Evolutionary conservation across 1,140 invertebrate genomes (phyloP), one percentile per base, ranked within the genome.

Genomic region (Colletes gigas): DNA sequence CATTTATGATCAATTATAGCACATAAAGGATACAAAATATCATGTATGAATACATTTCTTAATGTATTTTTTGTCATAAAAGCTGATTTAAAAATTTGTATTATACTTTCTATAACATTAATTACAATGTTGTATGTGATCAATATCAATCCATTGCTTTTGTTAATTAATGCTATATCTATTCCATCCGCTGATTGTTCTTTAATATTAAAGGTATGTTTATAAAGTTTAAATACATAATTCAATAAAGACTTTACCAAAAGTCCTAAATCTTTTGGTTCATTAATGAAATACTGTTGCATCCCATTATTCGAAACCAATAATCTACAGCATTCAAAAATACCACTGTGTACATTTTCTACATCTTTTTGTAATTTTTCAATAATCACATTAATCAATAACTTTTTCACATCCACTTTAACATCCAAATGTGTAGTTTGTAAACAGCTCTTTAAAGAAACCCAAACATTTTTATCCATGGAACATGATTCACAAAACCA

Each of bases 11-110:
- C 75, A 55, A 86, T 73, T 17, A 87, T 70, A 66, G 7, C 14
- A 39, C 89, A 90, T 4, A 90, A 30, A 10, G 88, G 83, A 86
- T 87, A 89, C 69, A 90, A 88, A 66, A 91, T 74, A 77, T 89
- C 63, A 9, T 67, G 19, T 54, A 90, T 59, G 66, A 92, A 92
- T 60, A 80, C 66, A 5, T 19, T 69, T 21, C 63, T 81, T 6
- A 89, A 52, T 17, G 73, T 74, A 47, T 85, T 83, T 59, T 88
- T 90, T 14, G 54, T 75, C 30, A 4, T 62, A 21, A 76, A 44
- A 66, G 75, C 62, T 70, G 85, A 83, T 70, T 88, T 90, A 70
- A 78, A 87, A 47, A 89, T 85, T 62, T 86, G 80, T 14, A 80
- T 65, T 39, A 88, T 52, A 82, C 65, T 85, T 81, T 89, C 86